Conservation (phyloP, 2,113 vertebrate genomes). For the Spizaetus ornatus region DNA sequence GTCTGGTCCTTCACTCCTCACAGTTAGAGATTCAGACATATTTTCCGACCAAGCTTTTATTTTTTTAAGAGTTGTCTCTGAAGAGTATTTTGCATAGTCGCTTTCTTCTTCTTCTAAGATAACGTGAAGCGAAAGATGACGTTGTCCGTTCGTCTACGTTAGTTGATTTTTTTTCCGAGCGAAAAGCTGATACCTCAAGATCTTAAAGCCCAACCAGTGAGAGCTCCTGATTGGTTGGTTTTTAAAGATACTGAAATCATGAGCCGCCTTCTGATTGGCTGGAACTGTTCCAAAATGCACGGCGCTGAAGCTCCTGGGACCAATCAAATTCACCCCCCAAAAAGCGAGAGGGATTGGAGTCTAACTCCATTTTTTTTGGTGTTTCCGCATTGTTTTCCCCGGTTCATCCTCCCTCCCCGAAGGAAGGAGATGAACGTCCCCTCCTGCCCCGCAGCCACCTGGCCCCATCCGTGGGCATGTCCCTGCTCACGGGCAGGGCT, state of each 20-base stretch:
- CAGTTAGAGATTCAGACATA: conserved; percentile 80
- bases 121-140: conserved; percentile 45
- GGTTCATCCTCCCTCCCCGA: not conserved
- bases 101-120: conserved; percentile 54
- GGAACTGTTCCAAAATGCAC: conserved; percentile 26
- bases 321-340: conserved; percentile 32
- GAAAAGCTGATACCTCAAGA: conserved; percentile 64
- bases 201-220: conserved; percentile 64
- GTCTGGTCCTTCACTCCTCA: conserved; percentile 63
- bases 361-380: not conserved
- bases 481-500: not conserved
- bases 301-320: conserved; percentile 34
- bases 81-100: conserved; percentile 72
- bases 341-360: not conserved
- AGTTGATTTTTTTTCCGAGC: conserved; percentile 9
- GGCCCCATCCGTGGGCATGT: not conserved
- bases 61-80: conserved; percentile 79
- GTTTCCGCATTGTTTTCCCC: not conserved
- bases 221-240: conserved; percentile 54
- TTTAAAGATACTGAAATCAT: conserved; percentile 63
- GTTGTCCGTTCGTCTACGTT: not conserved
- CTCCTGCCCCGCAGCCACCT: not conserved
- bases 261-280: conserved; percentile 63
- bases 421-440: not conserved
- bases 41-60: conserved; percentile 83